Evolutionary conservation across 2,113 vertebrate genomes (phyloP).

Genomic region (Hiodon alosoides): DNA sequence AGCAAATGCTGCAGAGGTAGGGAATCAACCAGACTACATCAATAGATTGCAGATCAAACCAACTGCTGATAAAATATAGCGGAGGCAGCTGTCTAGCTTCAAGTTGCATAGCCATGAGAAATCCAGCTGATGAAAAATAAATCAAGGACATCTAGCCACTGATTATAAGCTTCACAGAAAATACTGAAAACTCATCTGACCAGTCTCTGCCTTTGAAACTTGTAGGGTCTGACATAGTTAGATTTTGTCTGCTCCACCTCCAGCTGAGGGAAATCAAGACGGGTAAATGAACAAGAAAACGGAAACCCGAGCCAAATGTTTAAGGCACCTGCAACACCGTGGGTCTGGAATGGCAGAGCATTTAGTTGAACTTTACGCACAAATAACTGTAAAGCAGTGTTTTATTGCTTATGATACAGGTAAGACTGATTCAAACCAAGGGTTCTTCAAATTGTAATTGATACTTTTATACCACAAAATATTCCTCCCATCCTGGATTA

Average conservation of each 20-base stretch:
- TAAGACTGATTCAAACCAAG: not conserved
- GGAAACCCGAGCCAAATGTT: not conserved
- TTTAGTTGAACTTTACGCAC: not conserved
- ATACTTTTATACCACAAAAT: not conserved
- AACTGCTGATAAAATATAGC: not conserved
- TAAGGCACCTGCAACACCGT: constrained; percentile 11
- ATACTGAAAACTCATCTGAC: too few species aligned
- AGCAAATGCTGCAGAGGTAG: not conserved
- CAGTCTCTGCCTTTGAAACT: too few species aligned
- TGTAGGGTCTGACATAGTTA: not conserved
- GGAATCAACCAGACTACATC: not conserved
- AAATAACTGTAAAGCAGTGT: not conserved
- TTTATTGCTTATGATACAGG: constrained; percentile 19
- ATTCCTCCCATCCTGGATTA: not conserved
- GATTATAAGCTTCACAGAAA: too few species aligned
- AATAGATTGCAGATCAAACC: not conserved
- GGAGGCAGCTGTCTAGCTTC: not conserved
- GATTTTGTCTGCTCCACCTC: not conserved
- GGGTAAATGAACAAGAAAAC: not conserved
- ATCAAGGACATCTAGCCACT: too few species aligned
- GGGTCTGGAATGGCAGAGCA: not conserved
- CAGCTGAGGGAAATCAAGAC: not conserved
- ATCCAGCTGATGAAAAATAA: too few species aligned
- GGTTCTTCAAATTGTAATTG: not conserved
- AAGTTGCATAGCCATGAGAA: too few species aligned